Conservation (phyloP, 2,888 invertebrate genomes). For the Baccha elongata region DNA sequence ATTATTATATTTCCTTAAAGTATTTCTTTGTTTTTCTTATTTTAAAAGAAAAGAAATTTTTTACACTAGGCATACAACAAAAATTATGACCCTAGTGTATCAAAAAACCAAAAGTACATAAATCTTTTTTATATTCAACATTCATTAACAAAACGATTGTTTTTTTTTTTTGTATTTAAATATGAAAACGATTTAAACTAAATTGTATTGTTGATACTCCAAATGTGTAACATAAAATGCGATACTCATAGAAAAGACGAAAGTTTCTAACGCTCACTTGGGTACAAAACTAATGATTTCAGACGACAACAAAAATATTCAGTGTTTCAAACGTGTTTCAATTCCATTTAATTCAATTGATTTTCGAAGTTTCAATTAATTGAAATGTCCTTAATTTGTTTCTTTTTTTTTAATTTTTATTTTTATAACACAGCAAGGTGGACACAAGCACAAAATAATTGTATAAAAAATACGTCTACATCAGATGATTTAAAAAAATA, state of each 20-base stretch:
- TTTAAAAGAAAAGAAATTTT: constrained; percentile 8
- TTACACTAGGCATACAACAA: constrained; percentile 32
- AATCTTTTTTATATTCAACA: constrained; percentile 18
- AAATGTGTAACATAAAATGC: constrained; percentile 76
- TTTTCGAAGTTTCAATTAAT: constrained; percentile 53
- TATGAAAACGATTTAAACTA: constrained; percentile 55
- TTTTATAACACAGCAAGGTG: constrained; percentile 79
- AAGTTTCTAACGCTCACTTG: constrained; percentile 56
- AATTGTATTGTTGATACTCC: constrained; percentile 39
- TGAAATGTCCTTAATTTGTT: constrained; percentile 25
- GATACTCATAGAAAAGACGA: constrained; percentile 78
- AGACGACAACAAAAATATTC: constrained; percentile 63
- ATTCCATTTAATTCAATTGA: constrained; percentile 77
- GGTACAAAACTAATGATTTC: constrained; percentile 59
- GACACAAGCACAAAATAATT: constrained; percentile 78
- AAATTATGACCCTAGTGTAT: constrained; percentile 31
- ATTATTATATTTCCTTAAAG: constrained; percentile 20
- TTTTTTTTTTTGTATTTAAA: constrained; percentile 33
- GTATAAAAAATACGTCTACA: constrained; percentile 57
- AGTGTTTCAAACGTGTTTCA: constrained; percentile 82
- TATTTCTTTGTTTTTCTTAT: constrained; percentile 3
- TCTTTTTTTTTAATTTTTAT: constrained; percentile 39
- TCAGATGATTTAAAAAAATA: constrained; percentile 74
- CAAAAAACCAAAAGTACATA: constrained; percentile 59
- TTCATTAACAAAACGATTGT: too few relatives aligned